Conservation (phyloP, 2,888 invertebrate species). For the Dysmachus trigonus region DNA sequence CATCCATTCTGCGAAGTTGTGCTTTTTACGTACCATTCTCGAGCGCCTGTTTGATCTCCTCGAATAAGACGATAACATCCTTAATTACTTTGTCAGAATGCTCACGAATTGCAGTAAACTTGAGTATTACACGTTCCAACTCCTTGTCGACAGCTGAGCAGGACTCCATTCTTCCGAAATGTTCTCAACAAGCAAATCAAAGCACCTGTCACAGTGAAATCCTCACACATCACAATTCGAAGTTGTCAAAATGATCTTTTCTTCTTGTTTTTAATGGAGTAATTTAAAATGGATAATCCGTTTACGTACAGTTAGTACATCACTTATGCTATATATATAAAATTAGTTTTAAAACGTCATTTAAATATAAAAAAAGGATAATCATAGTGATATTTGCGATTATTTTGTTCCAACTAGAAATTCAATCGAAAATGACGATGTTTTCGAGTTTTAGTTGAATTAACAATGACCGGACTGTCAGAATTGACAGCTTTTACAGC, state of each 20-base stretch:
- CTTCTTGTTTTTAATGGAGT: background rate
- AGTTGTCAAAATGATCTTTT: background rate
- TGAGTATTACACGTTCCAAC: conserved; percentile 61
- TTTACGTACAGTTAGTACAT: background rate
- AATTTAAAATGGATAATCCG: background rate
- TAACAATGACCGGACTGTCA: no score
- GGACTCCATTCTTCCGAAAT: conserved; percentile 56
- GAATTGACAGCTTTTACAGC: no score
- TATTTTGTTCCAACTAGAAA: no score
- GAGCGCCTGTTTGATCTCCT: conserved; percentile 58
- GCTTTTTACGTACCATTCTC: conserved; percentile 54
- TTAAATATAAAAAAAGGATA: no score
- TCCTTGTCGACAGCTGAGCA: conserved; percentile 63
- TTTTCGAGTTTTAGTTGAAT: no score
- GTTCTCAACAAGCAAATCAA: background rate
- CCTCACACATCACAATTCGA: background rate
- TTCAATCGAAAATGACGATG: no score
- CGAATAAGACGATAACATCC: conserved; percentile 59
- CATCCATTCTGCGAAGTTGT: background rate
- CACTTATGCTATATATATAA: background rate
- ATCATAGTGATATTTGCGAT: no score
- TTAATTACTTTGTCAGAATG: conserved; percentile 59
- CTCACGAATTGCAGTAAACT: conserved; percentile 61
- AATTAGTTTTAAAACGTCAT: background rate
- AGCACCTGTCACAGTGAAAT: background rate